Percentiles rank a stretch among this genome's conserved stretches.
phyloP scores from a whole-genome alignment of 1,140 invertebrate genomes.

The Macrotrachela quadricornifera region DNA sequence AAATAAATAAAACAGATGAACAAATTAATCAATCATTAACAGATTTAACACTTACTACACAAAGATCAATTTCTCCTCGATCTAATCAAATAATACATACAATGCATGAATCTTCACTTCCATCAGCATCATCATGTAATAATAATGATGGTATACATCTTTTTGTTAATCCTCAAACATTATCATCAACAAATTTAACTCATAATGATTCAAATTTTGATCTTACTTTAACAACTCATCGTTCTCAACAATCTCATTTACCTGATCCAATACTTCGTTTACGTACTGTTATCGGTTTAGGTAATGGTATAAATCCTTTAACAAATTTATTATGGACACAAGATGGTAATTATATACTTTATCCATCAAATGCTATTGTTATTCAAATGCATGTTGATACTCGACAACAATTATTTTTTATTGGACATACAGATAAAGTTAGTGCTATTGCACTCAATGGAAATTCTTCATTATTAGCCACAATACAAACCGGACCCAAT shows the following conservation, averaged over 20 bases:
- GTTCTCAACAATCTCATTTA: slow-evolving; percentile 15
- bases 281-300: slow-evolving; percentile 27
- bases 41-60: no score
- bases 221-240: no score
- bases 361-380: slow-evolving; percentile 27
- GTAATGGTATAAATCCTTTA: slow-evolving; percentile 13
- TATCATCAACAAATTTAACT: not conserved
- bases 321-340: slow-evolving; percentile 15
- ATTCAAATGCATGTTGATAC: slow-evolving; percentile 22
- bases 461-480: slow-evolving; percentile 19
- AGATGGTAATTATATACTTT: slow-evolving; percentile 20
- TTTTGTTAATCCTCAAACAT: no score
- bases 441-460: slow-evolving; percentile 16
- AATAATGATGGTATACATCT: not conserved
- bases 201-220: slow-evolving; percentile 15
- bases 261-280: slow-evolving; percentile 27
- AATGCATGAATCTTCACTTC: no score
- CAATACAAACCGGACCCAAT: slow-evolving; percentile 24
- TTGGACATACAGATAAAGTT: slow-evolving; percentile 29
- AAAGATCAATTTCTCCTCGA: no score
- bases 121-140: no score
- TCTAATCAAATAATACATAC: no score
- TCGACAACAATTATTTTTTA: slow-evolving; percentile 25
- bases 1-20: no score
- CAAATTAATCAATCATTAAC: no score